Base-by-base conservation (phyloP, 2,797 vertebrate genomes). In the Cichlasoma orientale region DNA sequence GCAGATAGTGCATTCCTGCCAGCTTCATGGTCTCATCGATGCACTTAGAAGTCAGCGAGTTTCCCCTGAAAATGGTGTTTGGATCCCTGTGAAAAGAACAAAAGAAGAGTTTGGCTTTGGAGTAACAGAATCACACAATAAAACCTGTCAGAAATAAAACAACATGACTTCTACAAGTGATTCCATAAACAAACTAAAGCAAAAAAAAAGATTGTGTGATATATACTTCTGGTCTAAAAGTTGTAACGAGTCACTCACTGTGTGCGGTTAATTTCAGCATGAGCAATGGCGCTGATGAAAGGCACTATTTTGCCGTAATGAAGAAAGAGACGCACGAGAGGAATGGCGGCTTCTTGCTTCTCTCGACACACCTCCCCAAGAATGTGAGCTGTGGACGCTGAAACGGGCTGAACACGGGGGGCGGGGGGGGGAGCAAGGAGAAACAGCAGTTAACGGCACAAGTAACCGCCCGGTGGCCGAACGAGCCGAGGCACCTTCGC, bases 21-120 rank as follows among this genome's bases (percentile, higher is more conserved):
- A 99, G 95, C 90, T 99, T 99, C 98, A 99, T 99, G 10, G 97
- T 98, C 92, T 99, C 98, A 0, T 99, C 98, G 31, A 99, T 99
- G 92, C 98, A 99, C 91, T 99, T 99, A 74, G 98, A 99, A 0
- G 98, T 98, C 89, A 99, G 91, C 0, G 98, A 99, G 91, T 99
- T 99, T 81, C 98, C 98, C 84, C 98, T 95, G 91, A 99, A 99
- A 93, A 99, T 99, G 83, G 98, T 99, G 92, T 99, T 99, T 79
- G 98, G 98, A 92, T 99, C 98, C 95, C 98, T 99, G 11, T 5
- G 18, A 69, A 27, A 54, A 54, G 27, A 77, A 21, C 25, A 21
- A 53, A 19, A 23, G 7, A 19, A 23, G 7, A 2, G 29, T 6
- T 29, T 21, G 36, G 38, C 75, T 38, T 16, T 63, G 66, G 36